Base-by-base conservation (phyloP, 2,888 invertebrate genomes). In the Morpho achilles region DNA sequence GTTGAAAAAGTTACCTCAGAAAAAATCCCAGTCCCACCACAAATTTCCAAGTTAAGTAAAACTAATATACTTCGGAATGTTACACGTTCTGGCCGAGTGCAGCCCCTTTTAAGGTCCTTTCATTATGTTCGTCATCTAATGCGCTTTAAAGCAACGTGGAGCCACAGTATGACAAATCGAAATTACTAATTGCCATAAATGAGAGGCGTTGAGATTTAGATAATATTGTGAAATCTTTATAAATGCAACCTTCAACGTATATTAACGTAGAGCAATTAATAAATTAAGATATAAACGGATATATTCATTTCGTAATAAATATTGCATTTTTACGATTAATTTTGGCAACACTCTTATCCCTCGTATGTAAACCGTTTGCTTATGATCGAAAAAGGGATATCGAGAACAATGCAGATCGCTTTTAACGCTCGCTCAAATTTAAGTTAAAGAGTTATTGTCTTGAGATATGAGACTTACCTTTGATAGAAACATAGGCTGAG, bases 81-180 rank as follows among this genome's bases (percentile, higher is more conserved):
- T n/a, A 47, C 45, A 41, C 10, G 39, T 61, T 61, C 52, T 43
- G 58, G 6, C 23, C 16, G 49, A 51, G 52, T 59, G 46, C 56
- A 59, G 61, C 22, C 56, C 61, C 59, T 59, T 59, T 53, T 61
- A 56, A 56, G 59, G 59, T 42, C 7, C 16, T 41, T 53, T 44
- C 53, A 49, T 45, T 50, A 42, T 41, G 32, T 53, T 53, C 58
- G 61, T 61, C 53, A 56, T 49, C 16, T 22, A 9, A 10, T 53
- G 55, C 61, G 49, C 50, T 61, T 53, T 56, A 53, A 45, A 50
- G 52, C 50, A 58, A 50, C 53, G 49, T 53, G 53, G 49, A 53
- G 46, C 46, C 46, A 41, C 7, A 46, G 46, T 46, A 53, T 53
- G 53, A 53, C 53, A 53, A 53, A 53, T 53, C 53, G 10, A 47